Base-by-base conservation (phyloP, 2,113 vertebrate species). In the Donacobius atricapilla region DNA sequence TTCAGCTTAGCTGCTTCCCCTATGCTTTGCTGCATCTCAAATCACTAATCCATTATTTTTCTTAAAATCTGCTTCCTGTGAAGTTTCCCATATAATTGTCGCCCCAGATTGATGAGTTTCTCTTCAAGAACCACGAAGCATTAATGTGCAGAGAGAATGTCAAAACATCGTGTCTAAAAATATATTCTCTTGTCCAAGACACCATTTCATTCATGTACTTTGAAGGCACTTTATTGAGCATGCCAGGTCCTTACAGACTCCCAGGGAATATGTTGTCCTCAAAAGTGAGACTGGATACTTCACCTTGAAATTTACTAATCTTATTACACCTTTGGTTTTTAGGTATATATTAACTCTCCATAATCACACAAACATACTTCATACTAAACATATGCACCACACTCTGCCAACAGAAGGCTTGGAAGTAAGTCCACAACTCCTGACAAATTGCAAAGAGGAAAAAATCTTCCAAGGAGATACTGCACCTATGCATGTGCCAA, bases 41-140 rank as follows among this genome's bases (percentile, higher is more conserved):
- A 90, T 92, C 68, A 83, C 58, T 83, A 93, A 91, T 91, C 75
- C 91, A 89, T 92, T 92, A 42, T 40, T 63, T 68, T 61, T 16
- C 53, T 81, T 92, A 95, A 83, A 95, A 95, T 92, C 47, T 96
- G 79, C 75, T 95, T 97, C 91, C 94, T 94, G 87, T 40, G 37
- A 90, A 31, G 54, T 78, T 90, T 86, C 51, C 50, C 71, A 70
- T 96, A 90, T 95, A 97, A 96, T 85, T 81, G 79, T 83, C 50
- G 39, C 51, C 30, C 30, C 83, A 96, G 94, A 97, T n/a, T 92
- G 95, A 96, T 87, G 90, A 94, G 75, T 78, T 97, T 96, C 87
- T 78, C 10, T 76, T 96, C 81, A 84, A 89, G 61, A 93, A 57
- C 44, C 82, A 89, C 0, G 7, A 93, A 92, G 50, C 58, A 80